Evolutionary conservation across 2,113 vertebrate species (phyloP), one percentile per base, ranked within the genome.

Genomic region (Peromyscus maniculatus): DNA sequence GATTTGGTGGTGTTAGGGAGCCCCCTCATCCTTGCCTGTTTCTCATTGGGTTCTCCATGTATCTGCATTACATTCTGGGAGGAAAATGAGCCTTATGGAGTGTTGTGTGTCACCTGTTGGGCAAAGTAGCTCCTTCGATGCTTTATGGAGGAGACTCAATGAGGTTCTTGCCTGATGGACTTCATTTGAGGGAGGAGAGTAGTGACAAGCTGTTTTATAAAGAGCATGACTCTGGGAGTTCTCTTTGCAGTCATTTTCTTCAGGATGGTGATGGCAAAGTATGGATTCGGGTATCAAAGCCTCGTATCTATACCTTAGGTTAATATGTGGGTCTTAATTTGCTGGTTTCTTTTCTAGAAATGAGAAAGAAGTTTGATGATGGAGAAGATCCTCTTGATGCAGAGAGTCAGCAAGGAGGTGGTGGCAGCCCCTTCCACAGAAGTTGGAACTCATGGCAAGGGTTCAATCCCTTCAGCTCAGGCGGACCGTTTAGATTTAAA

Each of bases 361-460:
- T 99, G 99, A 99, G 99, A 97, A 99, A 98, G 93, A 99, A 99
- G 97, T 99, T 99, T 91, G 99, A 99, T 31, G 99, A 99, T 0
- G 99, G 99, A 19, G 99, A 99, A 97, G 99, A 99, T 71, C 99
- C 99, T 21, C 97, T 99, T 98, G 99, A 99, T 89, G 99, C 99
- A 0, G 99, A 99, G 98, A 99, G 99, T 92, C 99, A 99, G 93
- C 99, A 99, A 96, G 99, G 99, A 0, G 98, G 99, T 0, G 98
- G 98, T 1, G 99, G 99, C 69, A 99, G 98, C 95, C 98, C 99
- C 91, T 99, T 99, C 97, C 99, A 99, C 22, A 98, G 99, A 89
- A 99, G 99, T 87, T 99, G 99, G 99, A 99, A 99, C 59, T 99
- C 99, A 0, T 99, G 99, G 98, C 99, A 99, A 97, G 99, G 99